Conservation (phyloP, 30 jellyfish, hydroid and myxozoan species). For the Cassiopea andromeda region DNA sequence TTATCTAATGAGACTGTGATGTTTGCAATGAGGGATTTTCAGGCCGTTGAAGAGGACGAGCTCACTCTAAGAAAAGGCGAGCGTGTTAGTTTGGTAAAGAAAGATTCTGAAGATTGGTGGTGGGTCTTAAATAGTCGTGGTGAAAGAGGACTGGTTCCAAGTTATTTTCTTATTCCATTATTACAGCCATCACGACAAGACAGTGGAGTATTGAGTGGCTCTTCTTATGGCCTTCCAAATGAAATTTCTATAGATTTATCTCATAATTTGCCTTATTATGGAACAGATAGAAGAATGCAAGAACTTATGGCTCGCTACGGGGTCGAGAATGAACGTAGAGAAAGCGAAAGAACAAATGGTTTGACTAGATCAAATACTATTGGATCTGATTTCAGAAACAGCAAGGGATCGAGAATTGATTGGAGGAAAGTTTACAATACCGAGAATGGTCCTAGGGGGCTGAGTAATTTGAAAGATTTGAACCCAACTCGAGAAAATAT, state of each 20-base stretch:
- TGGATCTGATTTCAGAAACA: constrained; percentile 6
- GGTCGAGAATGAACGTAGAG: neutral
- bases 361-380: constrained; percentile 18
- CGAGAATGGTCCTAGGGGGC: constrained; percentile 25
- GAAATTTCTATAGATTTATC: neutral
- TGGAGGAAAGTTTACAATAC: constrained; percentile 35
- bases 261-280: neutral
- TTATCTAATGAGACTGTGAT: neutral
- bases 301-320: neutral
- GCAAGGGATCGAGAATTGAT: constrained; percentile 19
- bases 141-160: constrained; percentile 61
- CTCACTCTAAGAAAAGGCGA: constrained; percentile 58
- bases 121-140: constrained; percentile 62
- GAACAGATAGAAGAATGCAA: neutral
- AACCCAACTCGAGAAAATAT: neutral
- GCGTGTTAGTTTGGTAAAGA: constrained; percentile 38
- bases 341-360: neutral
- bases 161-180: constrained; percentile 35
- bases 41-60: constrained; percentile 33
- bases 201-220: neutral
- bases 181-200: constrained; percentile 27
- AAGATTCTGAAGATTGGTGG: constrained; percentile 63
- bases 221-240: neutral
- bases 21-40: constrained; percentile 57
- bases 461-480: neutral